Percentiles rank a stretch among this genome's conserved stretches.
phyloP scores from a whole-genome alignment of 2,113 vertebrate genomes.

The Delphinus delphis region DNA sequence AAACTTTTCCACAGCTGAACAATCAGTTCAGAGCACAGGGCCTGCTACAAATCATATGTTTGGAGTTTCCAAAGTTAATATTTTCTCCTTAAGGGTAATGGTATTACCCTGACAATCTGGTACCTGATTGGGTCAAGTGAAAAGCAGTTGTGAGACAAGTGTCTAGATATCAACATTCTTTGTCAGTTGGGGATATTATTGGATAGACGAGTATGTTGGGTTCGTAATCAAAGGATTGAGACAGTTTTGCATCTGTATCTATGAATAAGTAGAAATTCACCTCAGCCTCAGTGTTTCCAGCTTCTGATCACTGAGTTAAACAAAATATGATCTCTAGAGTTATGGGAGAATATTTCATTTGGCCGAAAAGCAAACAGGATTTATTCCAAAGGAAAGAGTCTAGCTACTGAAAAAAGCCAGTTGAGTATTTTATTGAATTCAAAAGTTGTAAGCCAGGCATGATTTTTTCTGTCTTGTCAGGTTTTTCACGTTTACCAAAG shows the following conservation, averaged over 20 bases:
- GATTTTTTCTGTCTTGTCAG: neutral
- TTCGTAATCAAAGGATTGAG: neutral
- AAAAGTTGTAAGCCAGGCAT: conserved; percentile 9
- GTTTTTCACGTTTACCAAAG: conserved; percentile 30
- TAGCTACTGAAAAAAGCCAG: neutral
- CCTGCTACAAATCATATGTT: neutral
- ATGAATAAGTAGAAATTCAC: neutral
- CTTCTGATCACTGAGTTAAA: neutral
- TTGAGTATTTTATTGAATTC: neutral
- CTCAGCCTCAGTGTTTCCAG: neutral
- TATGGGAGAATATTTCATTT: conserved; percentile 35
- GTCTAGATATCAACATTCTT: neutral
- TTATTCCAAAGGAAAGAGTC: conserved; percentile 15
- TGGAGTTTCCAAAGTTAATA: neutral
- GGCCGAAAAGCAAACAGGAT: neutral
- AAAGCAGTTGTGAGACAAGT: neutral
- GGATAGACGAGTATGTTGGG: neutral
- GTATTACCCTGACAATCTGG: neutral
- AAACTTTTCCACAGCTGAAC: neutral
- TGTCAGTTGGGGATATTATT: neutral
- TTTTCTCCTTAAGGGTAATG: neutral
- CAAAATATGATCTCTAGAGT: neutral
- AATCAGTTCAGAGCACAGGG: neutral
- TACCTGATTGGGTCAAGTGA: neutral
- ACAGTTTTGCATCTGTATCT: neutral